Percentiles rank a stretch among this genome's conserved stretches.
phyloP scores from a whole-genome alignment of 1,140 invertebrate species.

The Magallana angulata region DNA sequence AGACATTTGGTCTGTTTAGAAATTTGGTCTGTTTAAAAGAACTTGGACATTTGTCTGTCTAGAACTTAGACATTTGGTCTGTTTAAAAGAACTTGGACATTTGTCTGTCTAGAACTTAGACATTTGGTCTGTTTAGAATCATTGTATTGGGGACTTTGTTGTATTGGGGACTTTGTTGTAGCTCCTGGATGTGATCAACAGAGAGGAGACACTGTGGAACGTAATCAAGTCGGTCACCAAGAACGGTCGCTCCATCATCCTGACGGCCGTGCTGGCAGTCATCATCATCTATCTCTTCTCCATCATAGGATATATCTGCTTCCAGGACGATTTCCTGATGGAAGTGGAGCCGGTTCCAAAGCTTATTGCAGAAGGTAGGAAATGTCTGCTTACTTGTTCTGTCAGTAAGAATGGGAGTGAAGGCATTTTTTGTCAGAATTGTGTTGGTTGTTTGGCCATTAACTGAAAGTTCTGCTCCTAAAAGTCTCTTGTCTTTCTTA shows the following conservation, averaged over 20 bases:
- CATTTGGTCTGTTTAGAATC: too few relatives aligned
- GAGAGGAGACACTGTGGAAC: constrained; percentile 98
- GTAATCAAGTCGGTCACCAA: constrained; percentile 97
- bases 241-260: constrained; percentile 97
- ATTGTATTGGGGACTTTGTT: constrained; percentile 60
- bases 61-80: too few relatives aligned
- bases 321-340: constrained; percentile 97
- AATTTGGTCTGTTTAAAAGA: too few relatives aligned
- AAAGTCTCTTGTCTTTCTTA: too few relatives aligned
- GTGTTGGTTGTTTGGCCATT: too few relatives aligned
- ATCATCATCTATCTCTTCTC: constrained; percentile 99
- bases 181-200: constrained; percentile 98
- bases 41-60: too few relatives aligned
- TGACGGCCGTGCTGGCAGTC: constrained; percentile 97
- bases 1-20: too few relatives aligned
- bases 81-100: too few relatives aligned
- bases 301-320: constrained; percentile 98
- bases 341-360: constrained; percentile 82
- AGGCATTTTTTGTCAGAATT: too few relatives aligned
- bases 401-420: neutral
- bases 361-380: constrained; percentile 1
- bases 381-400: neutral
- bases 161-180: constrained; percentile 78
- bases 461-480: too few relatives aligned
- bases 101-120: too few relatives aligned